These are phyloP conservation scores for Echeneis naucrates DNA, from an alignment of 2,797 vertebrate genomes.

Conservation along the genomic window DNA sequence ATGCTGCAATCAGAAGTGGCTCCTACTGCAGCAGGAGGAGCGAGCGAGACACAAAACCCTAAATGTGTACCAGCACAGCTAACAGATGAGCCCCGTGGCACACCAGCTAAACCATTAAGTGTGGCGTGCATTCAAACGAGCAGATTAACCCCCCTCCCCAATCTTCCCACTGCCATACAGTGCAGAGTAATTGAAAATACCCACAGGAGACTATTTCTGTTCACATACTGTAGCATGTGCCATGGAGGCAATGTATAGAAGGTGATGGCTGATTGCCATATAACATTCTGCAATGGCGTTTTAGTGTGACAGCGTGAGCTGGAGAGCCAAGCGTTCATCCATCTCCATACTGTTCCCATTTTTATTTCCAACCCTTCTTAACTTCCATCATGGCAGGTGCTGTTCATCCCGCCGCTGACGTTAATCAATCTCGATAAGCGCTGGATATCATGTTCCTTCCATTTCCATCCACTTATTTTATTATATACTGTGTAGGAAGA, in stretches of 20 bases:
- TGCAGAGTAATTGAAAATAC: conserved; percentile 82
- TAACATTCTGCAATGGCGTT: conserved; percentile 48
- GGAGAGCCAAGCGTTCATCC: conserved; percentile 45
- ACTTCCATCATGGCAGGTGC: conserved; percentile 53
- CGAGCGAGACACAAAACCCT: conserved; percentile 66
- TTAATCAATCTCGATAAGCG: conserved; percentile 61
- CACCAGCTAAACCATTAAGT: conserved; percentile 80
- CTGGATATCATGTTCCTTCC: conserved; percentile 34
- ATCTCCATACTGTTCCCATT: conserved; percentile 39
- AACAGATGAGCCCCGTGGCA: conserved; percentile 76
- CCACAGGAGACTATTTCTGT: conserved; percentile 77
- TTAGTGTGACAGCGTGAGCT: conserved; percentile 47
- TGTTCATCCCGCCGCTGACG: conserved; percentile 47
- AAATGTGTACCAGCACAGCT: conserved; percentile 71
- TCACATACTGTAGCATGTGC: conserved; percentile 67
- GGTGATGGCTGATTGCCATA: conserved; percentile 57
- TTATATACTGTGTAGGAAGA: conserved; percentile 11
- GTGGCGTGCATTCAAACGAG: conserved; percentile 82
- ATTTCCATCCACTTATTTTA: conserved; percentile 34
- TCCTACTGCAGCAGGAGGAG: conserved; percentile 58
- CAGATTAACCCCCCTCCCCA: conserved; percentile 80
- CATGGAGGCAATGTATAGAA: conserved; percentile 65
- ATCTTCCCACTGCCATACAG: conserved; percentile 53
- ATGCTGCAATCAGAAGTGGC: conserved; percentile 59
- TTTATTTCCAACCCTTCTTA: conserved; percentile 14